Conservation (phyloP, 2,797 vertebrate genomes). For the Eulemur coronatus region DNA sequence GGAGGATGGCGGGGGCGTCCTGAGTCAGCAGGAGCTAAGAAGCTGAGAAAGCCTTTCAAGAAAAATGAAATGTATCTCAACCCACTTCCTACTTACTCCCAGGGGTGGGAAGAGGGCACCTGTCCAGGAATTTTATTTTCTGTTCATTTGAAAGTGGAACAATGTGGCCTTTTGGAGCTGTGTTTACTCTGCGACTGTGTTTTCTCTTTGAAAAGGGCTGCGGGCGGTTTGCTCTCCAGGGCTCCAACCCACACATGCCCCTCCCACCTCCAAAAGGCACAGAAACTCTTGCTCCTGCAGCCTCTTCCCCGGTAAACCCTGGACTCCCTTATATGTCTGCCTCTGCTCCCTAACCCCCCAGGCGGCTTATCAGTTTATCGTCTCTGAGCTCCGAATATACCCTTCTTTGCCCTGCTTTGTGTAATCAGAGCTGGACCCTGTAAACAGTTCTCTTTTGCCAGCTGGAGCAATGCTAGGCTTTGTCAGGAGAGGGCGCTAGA, state of each 20-base stretch:
- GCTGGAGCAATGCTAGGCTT: background rate
- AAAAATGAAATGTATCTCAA: constrained; percentile 53
- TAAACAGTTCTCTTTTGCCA: background rate
- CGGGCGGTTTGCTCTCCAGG: background rate
- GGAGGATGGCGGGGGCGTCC: constrained; percentile 6
- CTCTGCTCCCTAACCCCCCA: background rate
- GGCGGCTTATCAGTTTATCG: background rate
- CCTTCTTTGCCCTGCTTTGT: constrained; percentile 46
- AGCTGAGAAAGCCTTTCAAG: constrained; percentile 61
- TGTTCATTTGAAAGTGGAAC: constrained; percentile 65
- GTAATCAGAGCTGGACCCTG: constrained; percentile 17
- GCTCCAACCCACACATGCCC: background rate
- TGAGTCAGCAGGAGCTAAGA: constrained; percentile 43
- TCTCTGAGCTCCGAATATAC: background rate
- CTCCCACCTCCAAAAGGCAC: background rate
- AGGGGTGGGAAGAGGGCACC: constrained; percentile 52
- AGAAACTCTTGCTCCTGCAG: background rate
- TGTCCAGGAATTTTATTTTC: constrained; percentile 69
- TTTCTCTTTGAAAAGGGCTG: constrained; percentile 24
- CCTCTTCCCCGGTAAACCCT: background rate
- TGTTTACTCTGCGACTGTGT: constrained; percentile 35
- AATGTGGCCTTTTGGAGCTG: constrained; percentile 52
- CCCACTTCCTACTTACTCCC: constrained; percentile 56
- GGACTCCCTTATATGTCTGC: background rate
- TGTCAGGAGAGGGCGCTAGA: constrained; percentile 42